These are phyloP conservation scores for Patiria pectinifera DNA, from an alignment of 53 echinoderm and acorn worm genomes.

Conservation along the genomic window DNA sequence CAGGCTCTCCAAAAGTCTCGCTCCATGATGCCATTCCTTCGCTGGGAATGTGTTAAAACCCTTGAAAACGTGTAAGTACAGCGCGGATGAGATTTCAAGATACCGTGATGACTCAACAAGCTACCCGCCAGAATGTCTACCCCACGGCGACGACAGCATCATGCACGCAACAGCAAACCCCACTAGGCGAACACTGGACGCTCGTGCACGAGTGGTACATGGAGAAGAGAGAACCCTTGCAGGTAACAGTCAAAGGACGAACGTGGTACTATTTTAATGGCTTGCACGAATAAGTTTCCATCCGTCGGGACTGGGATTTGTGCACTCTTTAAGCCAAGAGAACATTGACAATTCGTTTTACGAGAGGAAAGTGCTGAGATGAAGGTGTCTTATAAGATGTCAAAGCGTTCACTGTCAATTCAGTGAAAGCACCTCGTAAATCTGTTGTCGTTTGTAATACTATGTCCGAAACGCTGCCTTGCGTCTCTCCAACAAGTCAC, in stretches of 20 bases:
- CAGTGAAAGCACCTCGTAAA: too few relatives aligned
- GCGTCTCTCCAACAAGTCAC: too few relatives aligned
- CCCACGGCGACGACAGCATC: slow-evolving; percentile 10
- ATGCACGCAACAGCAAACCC: neutral
- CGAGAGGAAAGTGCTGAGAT: neutral
- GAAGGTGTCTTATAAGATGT: neutral
- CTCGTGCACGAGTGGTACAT: slow-evolving; percentile 70
- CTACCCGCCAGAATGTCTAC: slow-evolving; percentile 4
- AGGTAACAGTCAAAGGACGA: slow-evolving; percentile 37
- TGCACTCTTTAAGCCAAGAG: neutral
- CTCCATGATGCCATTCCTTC: too few relatives aligned
- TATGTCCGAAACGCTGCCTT: too few relatives aligned
- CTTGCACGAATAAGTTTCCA: neutral
- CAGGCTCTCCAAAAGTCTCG: too few relatives aligned
- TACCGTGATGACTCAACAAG: slow-evolving; percentile 23
- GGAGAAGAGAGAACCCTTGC: slow-evolving; percentile 57
- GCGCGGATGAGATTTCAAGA: neutral
- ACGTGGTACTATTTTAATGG: neutral
- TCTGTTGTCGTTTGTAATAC: too few relatives aligned
- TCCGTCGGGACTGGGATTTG: neutral
- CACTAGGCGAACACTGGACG: slow-evolving; percentile 55
- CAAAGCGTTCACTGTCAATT: too few relatives aligned
- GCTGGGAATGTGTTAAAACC: neutral
- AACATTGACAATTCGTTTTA: neutral
- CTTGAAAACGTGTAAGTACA: neutral